A percentile compares a stretch with the other conserved stretches of the same genome.
phyloP scores from a whole-genome alignment of 2,888 invertebrate species.

The Vanessa cardui region DNA sequence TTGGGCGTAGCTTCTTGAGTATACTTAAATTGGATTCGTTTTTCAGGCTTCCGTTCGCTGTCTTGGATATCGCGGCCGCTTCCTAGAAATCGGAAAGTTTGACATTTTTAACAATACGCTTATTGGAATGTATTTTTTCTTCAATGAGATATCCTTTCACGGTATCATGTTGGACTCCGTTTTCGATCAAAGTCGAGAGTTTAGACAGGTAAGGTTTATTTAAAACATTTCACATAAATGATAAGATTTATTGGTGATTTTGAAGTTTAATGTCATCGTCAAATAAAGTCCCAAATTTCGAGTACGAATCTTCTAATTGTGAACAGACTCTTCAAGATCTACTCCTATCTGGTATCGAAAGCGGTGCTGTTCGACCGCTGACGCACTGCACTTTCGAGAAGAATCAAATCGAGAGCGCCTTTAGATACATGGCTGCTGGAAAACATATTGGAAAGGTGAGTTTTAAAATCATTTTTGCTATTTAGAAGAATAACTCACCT shows the following conservation, averaged over 20 bases:
- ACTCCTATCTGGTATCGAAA: slow-evolving; percentile 82
- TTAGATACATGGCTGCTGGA: slow-evolving; percentile 85
- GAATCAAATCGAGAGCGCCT: slow-evolving; percentile 84
- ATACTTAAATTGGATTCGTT: neutral
- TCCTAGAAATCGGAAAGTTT: slow-evolving; percentile 91
- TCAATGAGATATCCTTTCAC: slow-evolving; percentile 82
- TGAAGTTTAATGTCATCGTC: too few species aligned
- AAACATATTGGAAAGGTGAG: slow-evolving; percentile 88
- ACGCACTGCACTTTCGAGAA: slow-evolving; percentile 83
- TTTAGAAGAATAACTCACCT: too few species aligned
- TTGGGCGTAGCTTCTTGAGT: neutral
- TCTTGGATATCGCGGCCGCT: slow-evolving; percentile 84
- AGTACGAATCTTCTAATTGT: neutral
- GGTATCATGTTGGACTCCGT: slow-evolving; percentile 80
- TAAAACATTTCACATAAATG: neutral
- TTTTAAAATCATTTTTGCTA: too few species aligned
- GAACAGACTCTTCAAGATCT: slow-evolving; percentile 79
- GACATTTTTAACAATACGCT: slow-evolving; percentile 87
- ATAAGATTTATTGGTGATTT: neutral
- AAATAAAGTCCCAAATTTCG: neutral
- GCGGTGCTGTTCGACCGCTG: slow-evolving; percentile 85
- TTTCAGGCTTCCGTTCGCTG: slow-evolving; percentile 78
- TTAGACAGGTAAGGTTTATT: slow-evolving; percentile 61
- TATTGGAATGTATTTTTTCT: slow-evolving; percentile 87
- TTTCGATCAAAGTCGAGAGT: slow-evolving; percentile 67